phyloP scores from a whole-genome alignment of 2,113 vertebrate species.

The Ceyx margarethae region DNA sequence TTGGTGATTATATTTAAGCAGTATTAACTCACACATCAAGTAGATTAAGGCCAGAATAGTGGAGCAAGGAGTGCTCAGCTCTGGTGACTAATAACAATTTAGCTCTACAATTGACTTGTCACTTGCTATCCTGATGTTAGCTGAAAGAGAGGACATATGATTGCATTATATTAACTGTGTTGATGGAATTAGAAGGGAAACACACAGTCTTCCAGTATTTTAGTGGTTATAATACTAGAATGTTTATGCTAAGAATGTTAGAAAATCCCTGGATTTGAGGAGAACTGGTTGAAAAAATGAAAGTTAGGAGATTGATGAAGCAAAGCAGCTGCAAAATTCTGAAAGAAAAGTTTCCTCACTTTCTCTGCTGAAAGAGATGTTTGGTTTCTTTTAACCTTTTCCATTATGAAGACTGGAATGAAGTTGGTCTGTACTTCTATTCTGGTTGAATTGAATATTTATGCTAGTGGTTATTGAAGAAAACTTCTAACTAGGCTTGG shows the following conservation, averaged over 20 bases:
- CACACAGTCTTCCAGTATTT: not conserved
- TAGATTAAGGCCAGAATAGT: not conserved
- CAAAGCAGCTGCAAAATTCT: not conserved
- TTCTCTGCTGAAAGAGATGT: not conserved
- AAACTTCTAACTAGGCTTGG: not conserved
- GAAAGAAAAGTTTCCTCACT: not conserved
- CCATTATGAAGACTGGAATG: not conserved
- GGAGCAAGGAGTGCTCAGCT: not conserved
- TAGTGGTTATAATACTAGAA: not conserved
- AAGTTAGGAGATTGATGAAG: not conserved
- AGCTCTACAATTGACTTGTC: not conserved
- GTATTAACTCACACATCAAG: not conserved
- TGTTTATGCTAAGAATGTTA: not conserved
- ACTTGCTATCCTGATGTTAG: not conserved
- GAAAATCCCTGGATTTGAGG: not conserved
- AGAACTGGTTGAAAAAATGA: not conserved
- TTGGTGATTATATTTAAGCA: not conserved
- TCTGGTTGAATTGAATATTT: not conserved
- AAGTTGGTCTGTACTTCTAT: not conserved
- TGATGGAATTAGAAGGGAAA: not conserved
- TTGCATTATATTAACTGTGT: not conserved
- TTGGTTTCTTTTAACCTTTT: slow-evolving; percentile 4
- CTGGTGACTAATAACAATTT: not conserved
- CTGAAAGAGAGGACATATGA: not conserved
- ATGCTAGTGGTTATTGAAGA: not conserved